These are phyloP conservation scores for Ispidina picta DNA, from an alignment of 2,797 vertebrate species.

Conservation along the genomic window DNA sequence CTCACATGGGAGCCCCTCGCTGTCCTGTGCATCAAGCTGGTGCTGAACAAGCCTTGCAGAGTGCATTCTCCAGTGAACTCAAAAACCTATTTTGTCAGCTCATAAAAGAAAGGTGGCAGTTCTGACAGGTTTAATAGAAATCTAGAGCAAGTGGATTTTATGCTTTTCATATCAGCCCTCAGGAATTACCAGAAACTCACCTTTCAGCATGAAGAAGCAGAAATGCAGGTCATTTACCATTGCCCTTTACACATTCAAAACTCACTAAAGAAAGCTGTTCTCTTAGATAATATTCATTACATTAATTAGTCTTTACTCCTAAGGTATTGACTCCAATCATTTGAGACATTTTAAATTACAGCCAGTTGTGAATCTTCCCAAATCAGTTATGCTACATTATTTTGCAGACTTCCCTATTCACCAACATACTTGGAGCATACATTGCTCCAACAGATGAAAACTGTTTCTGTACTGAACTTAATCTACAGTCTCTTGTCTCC, in stretches of 20 bases:
- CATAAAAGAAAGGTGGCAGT: neutral
- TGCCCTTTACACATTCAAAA: neutral
- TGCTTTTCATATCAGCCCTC: neutral
- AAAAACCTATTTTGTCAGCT: neutral
- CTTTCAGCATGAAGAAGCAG: slow-evolving; percentile 34
- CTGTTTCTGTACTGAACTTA: neutral
- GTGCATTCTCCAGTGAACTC: neutral
- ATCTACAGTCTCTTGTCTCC: neutral
- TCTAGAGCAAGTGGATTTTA: neutral
- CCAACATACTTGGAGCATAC: neutral
- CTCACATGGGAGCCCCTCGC: neutral
- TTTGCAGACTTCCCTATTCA: neutral
- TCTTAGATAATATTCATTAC: neutral
- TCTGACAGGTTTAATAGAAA: slow-evolving; percentile 26
- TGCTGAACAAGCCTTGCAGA: neutral
- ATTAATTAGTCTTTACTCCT: neutral
- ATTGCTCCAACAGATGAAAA: neutral
- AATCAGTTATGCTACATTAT: neutral
- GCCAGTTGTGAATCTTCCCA: neutral
- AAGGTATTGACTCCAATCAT: neutral
- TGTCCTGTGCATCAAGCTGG: neutral
- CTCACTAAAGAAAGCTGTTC: neutral
- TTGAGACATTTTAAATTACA: neutral
- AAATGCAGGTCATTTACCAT: neutral
- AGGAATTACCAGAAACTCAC: slow-evolving; percentile 24